Percentiles rank a stretch among this genome's conserved stretches.
phyloP scores from a whole-genome alignment of 2,888 invertebrate species.

The Palloptera scutellata region DNA sequence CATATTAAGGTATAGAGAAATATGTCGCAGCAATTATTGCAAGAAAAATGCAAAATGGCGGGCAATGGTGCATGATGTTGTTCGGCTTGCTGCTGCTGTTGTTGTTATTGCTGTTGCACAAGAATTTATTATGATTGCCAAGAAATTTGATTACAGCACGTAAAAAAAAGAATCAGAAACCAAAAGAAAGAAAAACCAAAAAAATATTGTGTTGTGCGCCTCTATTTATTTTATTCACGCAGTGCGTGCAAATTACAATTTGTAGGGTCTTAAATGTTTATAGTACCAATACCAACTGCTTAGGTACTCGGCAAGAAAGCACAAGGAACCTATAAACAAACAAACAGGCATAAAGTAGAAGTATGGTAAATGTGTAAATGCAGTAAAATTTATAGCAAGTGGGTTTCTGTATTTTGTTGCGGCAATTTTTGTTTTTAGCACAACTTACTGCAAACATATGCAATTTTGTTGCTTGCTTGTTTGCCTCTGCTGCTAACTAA shows the following conservation, averaged over 20 bases:
- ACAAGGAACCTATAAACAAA: not conserved
- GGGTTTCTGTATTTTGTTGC: no score
- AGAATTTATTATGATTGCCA: constrained; percentile 43
- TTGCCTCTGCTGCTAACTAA: no score
- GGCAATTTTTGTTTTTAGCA: no score
- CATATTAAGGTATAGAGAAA: not conserved
- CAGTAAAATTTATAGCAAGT: no score
- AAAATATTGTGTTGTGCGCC: constrained; percentile 29
- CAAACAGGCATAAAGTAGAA: not conserved
- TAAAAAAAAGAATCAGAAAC: not conserved
- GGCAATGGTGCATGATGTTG: not conserved
- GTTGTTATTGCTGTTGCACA: constrained; percentile 10
- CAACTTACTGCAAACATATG: no score
- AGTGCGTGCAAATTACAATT: constrained; percentile 31
- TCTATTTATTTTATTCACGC: constrained; percentile 17
- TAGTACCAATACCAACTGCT: not conserved
- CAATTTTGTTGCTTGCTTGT: no score
- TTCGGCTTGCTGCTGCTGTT: not conserved
- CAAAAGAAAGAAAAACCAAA: not conserved
- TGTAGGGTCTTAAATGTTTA: constrained; percentile 32
- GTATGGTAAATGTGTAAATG: no score
- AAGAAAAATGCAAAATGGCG: constrained; percentile 25
- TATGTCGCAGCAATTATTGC: constrained; percentile 30
- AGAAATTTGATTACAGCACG: constrained; percentile 39
- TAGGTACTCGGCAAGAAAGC: not conserved